Evolutionary conservation across 92 coral and sea anemone species (phyloP), one percentile per base, ranked within the genome.

Genomic region (Phenganax marumi): DNA sequence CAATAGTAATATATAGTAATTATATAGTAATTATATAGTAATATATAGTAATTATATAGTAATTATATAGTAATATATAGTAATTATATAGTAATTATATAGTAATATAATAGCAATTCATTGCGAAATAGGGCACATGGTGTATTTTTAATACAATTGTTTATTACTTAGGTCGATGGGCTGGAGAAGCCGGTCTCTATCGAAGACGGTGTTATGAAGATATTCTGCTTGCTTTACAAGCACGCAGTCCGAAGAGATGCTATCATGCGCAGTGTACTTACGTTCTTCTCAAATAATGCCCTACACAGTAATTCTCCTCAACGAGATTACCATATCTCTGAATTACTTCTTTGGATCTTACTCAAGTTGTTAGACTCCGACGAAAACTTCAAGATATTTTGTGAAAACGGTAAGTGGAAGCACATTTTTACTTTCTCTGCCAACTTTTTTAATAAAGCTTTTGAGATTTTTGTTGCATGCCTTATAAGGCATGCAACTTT

Each of bases 131-230:
- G 5, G 43, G 43, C 43, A 33, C 2, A 33, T 33, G 43, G 5
- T 33, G 5, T 33, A 33, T 33, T 33, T 33, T 33, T 33, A 33
- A 33, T 33, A 33, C 43, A 33, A 33, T 33, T 33, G 43, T 33
- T 1, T 33, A 33, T 33, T 33, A 33, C 5, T 33, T 33, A 33
- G 43, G 52, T 74, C 64, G 51, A 82, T 8, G 86, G 84, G 23
- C 82, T 91, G 22, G 91, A 86, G 12, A 82, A 80, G 39, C 96
- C 93, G 4, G 78, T 86, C 24, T 89, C 98, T 10, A 93, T 95
- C 7, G 97, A 95, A 81, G 98, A 95, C 76, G 90, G 97, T 50
- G 84, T 92, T 26, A 87, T 92, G 58, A 97, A 95, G 65, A 75
- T 91, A 23, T 83, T 90, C 19, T 90, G 96, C 47, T 84, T 89